These are phyloP conservation scores for Anoplopoma fimbria DNA, from an alignment of 2,113 vertebrate species.

Conservation along the genomic window DNA sequence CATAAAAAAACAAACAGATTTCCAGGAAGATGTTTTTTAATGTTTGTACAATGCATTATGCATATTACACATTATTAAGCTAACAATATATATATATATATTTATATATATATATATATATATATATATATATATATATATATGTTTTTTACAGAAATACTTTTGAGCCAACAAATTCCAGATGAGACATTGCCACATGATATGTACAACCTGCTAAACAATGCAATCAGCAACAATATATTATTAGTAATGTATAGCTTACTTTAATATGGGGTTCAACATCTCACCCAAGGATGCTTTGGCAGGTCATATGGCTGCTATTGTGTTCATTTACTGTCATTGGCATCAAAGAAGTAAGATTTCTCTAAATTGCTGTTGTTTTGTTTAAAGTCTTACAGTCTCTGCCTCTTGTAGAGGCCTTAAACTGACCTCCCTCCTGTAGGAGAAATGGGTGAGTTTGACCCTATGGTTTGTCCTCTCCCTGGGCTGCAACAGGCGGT, in stretches of 20 bases:
- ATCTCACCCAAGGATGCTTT: not conserved
- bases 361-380: not conserved
- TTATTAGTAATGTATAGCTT: not conserved
- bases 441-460: conserved; percentile 79
- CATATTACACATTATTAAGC: not conserved
- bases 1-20: not conserved
- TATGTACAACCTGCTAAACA: not conserved
- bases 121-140: not conserved
- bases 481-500: conserved; percentile 60
- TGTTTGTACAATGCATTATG: not conserved
- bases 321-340: not conserved
- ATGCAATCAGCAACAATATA: not conserved
- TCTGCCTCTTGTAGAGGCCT: conserved; percentile 66
- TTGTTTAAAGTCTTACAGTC: conserved; percentile 60
- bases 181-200: not conserved
- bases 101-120: not conserved
- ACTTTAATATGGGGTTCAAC: not conserved
- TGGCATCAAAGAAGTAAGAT: not conserved
- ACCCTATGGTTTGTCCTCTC: conserved; percentile 62
- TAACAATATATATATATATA: not conserved
- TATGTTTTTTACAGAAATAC: not conserved
- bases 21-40: not conserved
- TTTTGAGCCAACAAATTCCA: not conserved
- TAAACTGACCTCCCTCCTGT: conserved; percentile 78
- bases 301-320: not conserved